Percentiles rank a stretch among this genome's conserved stretches.
Conservation (phyloP, 1,140 invertebrate genomes). For the Neelides sp. region DNA sequence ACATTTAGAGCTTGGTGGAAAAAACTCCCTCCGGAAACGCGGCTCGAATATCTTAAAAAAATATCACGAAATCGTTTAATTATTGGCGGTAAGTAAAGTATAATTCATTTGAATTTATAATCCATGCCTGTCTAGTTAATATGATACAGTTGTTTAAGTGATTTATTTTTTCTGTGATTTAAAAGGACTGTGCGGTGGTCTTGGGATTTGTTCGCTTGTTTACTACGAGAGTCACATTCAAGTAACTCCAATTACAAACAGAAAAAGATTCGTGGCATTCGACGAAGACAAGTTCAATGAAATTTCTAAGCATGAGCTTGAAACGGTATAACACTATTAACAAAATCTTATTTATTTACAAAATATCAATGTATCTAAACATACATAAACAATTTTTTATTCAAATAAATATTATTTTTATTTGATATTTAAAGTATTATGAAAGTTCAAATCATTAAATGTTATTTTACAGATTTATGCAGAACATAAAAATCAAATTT, state of each 20-base stretch:
- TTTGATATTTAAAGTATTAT: not conserved
- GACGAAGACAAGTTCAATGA: conserved; percentile 37
- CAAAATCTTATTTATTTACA: not conserved
- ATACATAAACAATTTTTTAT: not conserved
- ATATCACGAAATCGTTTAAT: too few relatives aligned
- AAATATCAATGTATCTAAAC: not conserved
- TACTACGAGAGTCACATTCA: conserved; percentile 36
- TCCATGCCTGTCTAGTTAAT: too few relatives aligned
- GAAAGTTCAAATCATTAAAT: too few relatives aligned
- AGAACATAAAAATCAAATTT: conserved; percentile 32
- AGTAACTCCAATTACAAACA: conserved; percentile 38
- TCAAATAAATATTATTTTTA: not conserved
- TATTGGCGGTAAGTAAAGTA: conserved; percentile 30
- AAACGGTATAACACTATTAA: conserved; percentile 34
- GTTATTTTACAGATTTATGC: conserved; percentile 33
- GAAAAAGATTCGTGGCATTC: conserved; percentile 40
- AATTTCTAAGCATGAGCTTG: conserved; percentile 37
- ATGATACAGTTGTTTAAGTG: not conserved
- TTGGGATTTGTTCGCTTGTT: conserved; percentile 8
- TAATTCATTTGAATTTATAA: conserved; percentile 26
- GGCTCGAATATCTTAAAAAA: conserved; percentile 30
- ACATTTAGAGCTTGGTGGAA: conserved; percentile 41
- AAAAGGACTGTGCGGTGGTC: conserved; percentile 10
- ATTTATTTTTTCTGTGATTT: not conserved
- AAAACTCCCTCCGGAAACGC: conserved; percentile 35